Evolutionary conservation across 2,113 vertebrate species (phyloP), one percentile per base, ranked within the genome.

Genomic region (Lampris megalopsis): DNA sequence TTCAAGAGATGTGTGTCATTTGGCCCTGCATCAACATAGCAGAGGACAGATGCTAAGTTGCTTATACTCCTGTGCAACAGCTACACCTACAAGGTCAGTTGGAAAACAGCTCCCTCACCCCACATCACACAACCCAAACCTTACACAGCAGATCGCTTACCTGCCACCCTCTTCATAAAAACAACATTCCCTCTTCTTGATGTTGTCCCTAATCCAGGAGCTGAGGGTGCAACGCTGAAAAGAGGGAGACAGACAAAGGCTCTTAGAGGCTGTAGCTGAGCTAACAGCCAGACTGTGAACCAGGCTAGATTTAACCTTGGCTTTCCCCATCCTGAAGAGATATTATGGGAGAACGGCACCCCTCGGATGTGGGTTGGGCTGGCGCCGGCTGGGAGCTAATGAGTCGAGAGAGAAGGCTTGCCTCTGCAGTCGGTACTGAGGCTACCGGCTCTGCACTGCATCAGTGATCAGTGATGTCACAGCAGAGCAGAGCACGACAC

Each of bases 121-220:
- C 57, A 37, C 24, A 6, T 8, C 6, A n/a, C 66, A 52, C 8
- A 57, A 3, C 0, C 56, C 37, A 6, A 57, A 3, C 0, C 56
- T 35, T 48, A 9, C 73, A 43, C 7, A 53, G 13, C 49, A 52
- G 0, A 48, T 24, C 24, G 36, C 78, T 24, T 92, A 94, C 93
- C 93, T 91, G 70, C 63, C 71, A 53, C 82, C 93, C 78, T 95
- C 94, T 11, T 94, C 90, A 66, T 95, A 99, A 88, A 95, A 94
- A 58, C 89, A 63, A 13, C 98, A 99, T 54, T 95, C 94, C 84
- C 95, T 98, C 92, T 97, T 98, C 57, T n/a, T 83, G 87, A 99
- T 94, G 58, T 96, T 96, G 7, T 94, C 82, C 43, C 75, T 93
- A 71, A 97, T 94, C 97, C 97, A 99, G 0, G 92, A 86, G 45